Evolutionary conservation across 2,797 vertebrate genomes (phyloP).

Genomic region (Platyrinchus mystaceus): DNA sequence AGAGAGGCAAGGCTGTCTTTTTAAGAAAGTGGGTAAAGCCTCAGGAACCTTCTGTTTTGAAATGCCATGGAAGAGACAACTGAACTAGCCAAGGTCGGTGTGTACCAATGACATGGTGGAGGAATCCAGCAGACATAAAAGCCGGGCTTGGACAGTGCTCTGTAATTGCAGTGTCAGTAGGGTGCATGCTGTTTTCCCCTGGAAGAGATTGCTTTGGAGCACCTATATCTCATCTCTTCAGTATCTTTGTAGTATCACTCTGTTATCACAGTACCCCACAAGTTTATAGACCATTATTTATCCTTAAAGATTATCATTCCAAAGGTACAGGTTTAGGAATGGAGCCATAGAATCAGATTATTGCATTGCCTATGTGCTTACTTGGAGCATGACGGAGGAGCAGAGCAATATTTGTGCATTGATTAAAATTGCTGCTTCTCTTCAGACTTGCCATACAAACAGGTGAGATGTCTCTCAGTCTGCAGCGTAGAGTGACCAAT

Average conservation of each 20-base stretch:
- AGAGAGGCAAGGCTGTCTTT: background rate
- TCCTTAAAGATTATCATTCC: background rate
- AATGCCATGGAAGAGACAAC: background rate
- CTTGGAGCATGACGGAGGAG: background rate
- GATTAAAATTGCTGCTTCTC: background rate
- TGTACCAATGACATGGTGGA: background rate
- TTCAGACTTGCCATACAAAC: background rate
- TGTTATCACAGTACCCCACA: background rate
- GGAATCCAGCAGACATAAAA: background rate
- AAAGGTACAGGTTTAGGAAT: background rate
- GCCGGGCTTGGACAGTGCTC: background rate
- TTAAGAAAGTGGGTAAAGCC: background rate
- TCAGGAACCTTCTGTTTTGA: background rate
- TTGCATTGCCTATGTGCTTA: background rate
- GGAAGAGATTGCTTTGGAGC: background rate
- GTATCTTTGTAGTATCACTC: background rate
- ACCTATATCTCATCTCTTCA: background rate
- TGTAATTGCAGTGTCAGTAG: background rate
- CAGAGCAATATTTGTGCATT: background rate
- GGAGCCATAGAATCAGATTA: background rate
- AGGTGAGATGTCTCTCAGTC: background rate
- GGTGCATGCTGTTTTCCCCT: background rate
- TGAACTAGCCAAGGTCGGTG: background rate
- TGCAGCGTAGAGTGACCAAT: background rate
- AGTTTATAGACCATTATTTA: constrained; percentile 14